A percentile compares a stretch with the other conserved stretches of the same genome.
phyloP scores from a whole-genome alignment of 2,797 vertebrate genomes.

The Karalla daura region DNA sequence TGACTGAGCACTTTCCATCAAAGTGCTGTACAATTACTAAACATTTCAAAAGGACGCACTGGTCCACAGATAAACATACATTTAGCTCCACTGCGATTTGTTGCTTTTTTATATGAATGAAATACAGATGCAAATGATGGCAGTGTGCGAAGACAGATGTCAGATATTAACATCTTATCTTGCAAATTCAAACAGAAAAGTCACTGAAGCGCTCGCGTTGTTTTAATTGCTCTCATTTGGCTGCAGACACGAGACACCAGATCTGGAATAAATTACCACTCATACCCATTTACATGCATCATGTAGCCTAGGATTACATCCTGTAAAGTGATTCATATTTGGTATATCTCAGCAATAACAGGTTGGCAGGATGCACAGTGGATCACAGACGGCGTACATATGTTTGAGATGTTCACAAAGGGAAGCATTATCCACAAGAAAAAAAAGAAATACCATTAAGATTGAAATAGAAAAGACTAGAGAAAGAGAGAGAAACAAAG shows the following conservation, averaged over 20 bases:
- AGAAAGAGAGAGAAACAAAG: constrained; percentile 8
- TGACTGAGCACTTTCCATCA: too few relatives aligned
- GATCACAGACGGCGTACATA: neutral
- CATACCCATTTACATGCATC: neutral
- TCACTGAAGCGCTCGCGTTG: neutral
- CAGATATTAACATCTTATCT: neutral
- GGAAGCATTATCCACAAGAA: too few relatives aligned
- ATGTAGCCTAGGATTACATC: neutral
- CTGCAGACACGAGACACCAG: neutral
- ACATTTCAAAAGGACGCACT: too few relatives aligned
- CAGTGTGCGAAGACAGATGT: neutral
- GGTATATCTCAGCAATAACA: neutral
- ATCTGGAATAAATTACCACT: constrained; percentile 11
- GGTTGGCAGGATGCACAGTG: neutral
- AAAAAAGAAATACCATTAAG: too few relatives aligned
- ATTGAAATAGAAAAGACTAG: neutral
- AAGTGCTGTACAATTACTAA: too few relatives aligned
- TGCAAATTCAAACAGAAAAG: constrained; percentile 6
- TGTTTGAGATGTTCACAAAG: neutral
- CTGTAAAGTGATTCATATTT: neutral
- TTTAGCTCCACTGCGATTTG: neutral
- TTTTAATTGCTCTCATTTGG: neutral
- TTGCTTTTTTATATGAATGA: neutral
- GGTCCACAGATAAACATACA: too few relatives aligned
- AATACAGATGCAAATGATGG: constrained; percentile 6